These are phyloP conservation scores for Porites rus DNA, from an alignment of 92 coral and sea anemone species.

Conservation along the genomic window DNA sequence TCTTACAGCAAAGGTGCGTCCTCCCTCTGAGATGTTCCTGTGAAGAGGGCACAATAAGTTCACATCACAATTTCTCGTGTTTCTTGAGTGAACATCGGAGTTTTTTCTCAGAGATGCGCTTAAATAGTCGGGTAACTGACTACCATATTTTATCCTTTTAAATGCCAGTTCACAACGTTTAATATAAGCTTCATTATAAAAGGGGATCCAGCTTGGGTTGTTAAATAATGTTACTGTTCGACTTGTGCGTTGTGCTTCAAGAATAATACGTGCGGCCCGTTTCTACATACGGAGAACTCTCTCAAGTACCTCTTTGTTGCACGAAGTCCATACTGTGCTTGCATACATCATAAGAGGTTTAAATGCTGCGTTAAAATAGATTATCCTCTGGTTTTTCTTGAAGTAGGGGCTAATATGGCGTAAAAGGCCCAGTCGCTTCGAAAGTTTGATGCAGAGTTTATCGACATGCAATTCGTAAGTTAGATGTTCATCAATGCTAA, in stretches of 20 bases:
- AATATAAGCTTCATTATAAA: constrained; percentile 31
- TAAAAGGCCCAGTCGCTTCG: constrained; percentile 6
- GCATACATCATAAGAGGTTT: constrained; percentile 22
- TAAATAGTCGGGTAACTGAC: not conserved
- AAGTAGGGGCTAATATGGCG: constrained; percentile 7
- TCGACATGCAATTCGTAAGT: constrained; percentile 6
- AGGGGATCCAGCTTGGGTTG: constrained; percentile 43
- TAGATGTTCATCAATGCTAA: constrained; percentile 1
- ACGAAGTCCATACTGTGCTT: constrained; percentile 44
- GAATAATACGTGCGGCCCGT: constrained; percentile 43
- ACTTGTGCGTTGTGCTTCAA: constrained; percentile 29
- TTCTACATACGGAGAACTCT: constrained; percentile 48
- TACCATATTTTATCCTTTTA: constrained; percentile 23
- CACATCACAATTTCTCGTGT: not conserved
- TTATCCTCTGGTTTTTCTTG: not conserved
- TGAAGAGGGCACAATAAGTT: constrained; percentile 26
- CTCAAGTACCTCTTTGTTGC: constrained; percentile 25
- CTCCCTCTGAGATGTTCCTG: constrained; percentile 39
- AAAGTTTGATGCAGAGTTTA: constrained; percentile 20
- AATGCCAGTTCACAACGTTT: constrained; percentile 22
- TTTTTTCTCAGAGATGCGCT: not conserved
- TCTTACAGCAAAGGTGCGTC: constrained; percentile 46
- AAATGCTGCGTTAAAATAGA: constrained; percentile 24
- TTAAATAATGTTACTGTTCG: constrained; percentile 33
- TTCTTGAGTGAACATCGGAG: constrained; percentile 24